Evolutionary conservation across 2,888 invertebrate species (phyloP), one percentile per base, ranked within the genome.

Genomic region (Iselma pallidipennis): DNA sequence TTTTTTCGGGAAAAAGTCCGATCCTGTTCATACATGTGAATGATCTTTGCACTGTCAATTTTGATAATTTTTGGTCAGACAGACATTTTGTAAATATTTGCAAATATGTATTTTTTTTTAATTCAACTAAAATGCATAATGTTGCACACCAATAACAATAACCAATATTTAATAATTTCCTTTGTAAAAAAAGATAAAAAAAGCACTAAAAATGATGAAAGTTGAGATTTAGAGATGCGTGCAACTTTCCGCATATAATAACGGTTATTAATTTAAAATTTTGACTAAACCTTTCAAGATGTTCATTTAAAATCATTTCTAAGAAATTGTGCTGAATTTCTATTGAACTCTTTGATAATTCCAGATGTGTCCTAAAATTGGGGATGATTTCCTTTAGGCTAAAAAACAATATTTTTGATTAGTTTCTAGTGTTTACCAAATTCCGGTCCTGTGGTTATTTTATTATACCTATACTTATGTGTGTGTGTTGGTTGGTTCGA

Each of bases 381-480:
- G 33, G 5, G 10, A 5, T 28, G 12, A 2, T 10, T 12, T 2
- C 10, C 28, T 28, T 31, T n/a, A n/a, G n/a, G n/a, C n/a, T n/a
- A n/a, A n/a, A n/a, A n/a, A n/a, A n/a, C n/a, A n/a, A n/a, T n/a
- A 37, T 14, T 14, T 14, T 37, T 19, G 2, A 16, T 37, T 37
- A 16, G 37, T 37, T 16, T 37, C 37, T 37, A 48, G n/a, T 49
- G 49, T 49, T 26, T 23, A 29, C 25, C 28, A 26, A 31, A 31
- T 29, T 51, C 51, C 51, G 51, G 52, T 42, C 59, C 53, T 53
- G 33, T 26, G 5, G 42, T 21, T 45, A 7, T 45, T 7, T 42
- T 42, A 19, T 19, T 33, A 9, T 5, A 19, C 21, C 6, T 26
- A 10, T 19, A 7, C 10, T 6, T 23, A 7, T 25, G 48, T 23